Evolutionary conservation across 2,113 vertebrate species (phyloP), one percentile per base, ranked within the genome.

Genomic region (Apeltes quadracus): DNA sequence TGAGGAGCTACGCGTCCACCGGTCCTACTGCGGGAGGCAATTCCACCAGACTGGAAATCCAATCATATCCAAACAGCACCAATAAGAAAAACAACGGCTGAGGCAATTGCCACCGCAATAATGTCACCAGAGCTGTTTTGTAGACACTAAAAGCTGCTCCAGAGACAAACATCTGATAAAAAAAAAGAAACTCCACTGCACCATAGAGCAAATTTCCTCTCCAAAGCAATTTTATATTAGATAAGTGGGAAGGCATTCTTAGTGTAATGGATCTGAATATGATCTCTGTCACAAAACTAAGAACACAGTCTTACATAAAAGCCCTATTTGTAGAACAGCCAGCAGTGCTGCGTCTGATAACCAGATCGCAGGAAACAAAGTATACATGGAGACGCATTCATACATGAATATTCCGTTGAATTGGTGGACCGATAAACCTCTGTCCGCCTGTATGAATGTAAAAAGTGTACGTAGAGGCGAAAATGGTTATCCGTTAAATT

Each of bases 221-320:
- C 89, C 89, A 90, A 93, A 93, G 90, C 88, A 87, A 91, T 93
- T 93, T 93, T 92, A 88, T 86, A 90, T 90, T 89, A 82, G 90
- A 93, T 94, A 93, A 94, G 90, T 91, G 89, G 92, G 88, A 88
- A 84, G 84, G 84, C 89, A 91, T 93, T 92, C 84, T 91, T 89
- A 81, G 81, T 25, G 82, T 93, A 93, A 94, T 94, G 89, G 91
- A 88, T 91, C 81, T 84, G 90, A 93, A 93, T 91, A 91, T 91
- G 92, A 93, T 93, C 91, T 89, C 74, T 84, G 90, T 91, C 89
- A 90, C 87, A 91, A 87, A 90, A 89, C 82, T 93, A 91, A 88
- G 89, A 91, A 90, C 81, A 89, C 82, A 89, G 83, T 53, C 75
- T 44, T 63, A 53, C 84, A 78, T 88, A 86, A 88, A 84, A 86